Base-by-base conservation (phyloP, 2,113 vertebrate species). In the Bagarius yarrelli region DNA sequence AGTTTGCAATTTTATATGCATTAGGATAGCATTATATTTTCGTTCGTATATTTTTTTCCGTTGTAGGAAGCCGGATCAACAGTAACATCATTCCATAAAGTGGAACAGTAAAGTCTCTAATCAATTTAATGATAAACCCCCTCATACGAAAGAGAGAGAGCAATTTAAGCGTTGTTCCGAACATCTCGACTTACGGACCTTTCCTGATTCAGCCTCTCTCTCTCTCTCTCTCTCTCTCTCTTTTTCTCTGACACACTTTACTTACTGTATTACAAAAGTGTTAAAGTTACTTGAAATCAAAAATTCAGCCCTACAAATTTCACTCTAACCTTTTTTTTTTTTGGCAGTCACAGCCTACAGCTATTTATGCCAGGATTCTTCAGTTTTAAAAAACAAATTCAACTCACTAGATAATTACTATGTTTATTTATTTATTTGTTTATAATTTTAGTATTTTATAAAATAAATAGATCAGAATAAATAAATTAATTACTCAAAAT, bases 1-100 rank as follows among this genome's bases (percentile, higher is more conserved):
- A 79, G 52, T 79, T 76, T 79, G 56, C 32, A n/a, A 79, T 79
- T 70, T 79, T 23, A 64, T 52, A 32, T 6, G 8, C 30, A 50
- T 70, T 56, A 81, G 15, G 53, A 34, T 74, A 81, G 59, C 56
- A 16, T 66, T 59, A 27, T 81, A 23, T 36, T 15, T 78, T 55
- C 2, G 12, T 55, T 73, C 23, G 23, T 30, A 52, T 21, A 53
- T 71, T 77, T 50, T 64, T 18, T 81, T 50, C 56, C 40, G 67
- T 70, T 23, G 23, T 47, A 78, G 66, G 53, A 59, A 59, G 70
- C 60, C 27, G 64, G 44, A 72, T 77, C 36, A 71, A 80, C 52
- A 72, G 30, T n/a, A 25, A 52, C 59, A 52, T 50, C 50, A 60
- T 52, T 70, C 21, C n/a, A 53, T 6, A 60, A 78, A 80, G 27